phyloP scores from a whole-genome alignment of 1,140 invertebrate genomes.

The Drosophila bocqueti region DNA sequence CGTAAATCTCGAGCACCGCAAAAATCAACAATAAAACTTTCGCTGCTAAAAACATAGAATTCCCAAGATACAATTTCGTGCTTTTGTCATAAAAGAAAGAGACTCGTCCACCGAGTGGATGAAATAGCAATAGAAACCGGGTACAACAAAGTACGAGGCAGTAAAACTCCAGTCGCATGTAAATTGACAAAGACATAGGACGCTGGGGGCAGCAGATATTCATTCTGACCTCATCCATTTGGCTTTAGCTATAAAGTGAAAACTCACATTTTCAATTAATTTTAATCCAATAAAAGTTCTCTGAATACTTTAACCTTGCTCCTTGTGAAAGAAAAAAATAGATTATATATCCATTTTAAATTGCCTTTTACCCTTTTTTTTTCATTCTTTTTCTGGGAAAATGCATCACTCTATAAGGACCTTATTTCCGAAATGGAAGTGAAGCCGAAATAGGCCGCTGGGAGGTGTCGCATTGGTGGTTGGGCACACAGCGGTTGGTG shows the following conservation, averaged over 20 bases:
- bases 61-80: conserved; percentile 68
- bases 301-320: neutral
- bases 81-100: conserved; percentile 57
- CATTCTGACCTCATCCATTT: conserved; percentile 19
- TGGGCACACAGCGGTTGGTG: conserved; percentile 33
- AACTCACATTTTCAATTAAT: conserved; percentile 29
- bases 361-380: no score
- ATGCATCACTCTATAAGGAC: neutral
- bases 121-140: conserved; percentile 28
- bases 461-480: neutral
- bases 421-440: neutral
- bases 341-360: neutral
- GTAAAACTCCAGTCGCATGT: conserved; percentile 53
- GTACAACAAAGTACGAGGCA: conserved; percentile 16
- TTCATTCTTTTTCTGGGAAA: neutral
- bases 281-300: neutral
- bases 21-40: conserved; percentile 80
- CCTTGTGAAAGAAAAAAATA: neutral
- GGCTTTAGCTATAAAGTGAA: conserved; percentile 27
- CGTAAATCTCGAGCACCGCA: conserved; percentile 71
- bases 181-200: conserved; percentile 65
- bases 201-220: neutral
- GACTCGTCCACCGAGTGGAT: conserved; percentile 51
- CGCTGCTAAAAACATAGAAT: conserved; percentile 53
- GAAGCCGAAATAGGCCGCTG: neutral